Percentiles rank a stretch among this genome's conserved stretches.
Evolutionary conservation across 2,888 invertebrate species (phyloP).

Genomic region (Lordiphosa andalusiaca): DNA sequence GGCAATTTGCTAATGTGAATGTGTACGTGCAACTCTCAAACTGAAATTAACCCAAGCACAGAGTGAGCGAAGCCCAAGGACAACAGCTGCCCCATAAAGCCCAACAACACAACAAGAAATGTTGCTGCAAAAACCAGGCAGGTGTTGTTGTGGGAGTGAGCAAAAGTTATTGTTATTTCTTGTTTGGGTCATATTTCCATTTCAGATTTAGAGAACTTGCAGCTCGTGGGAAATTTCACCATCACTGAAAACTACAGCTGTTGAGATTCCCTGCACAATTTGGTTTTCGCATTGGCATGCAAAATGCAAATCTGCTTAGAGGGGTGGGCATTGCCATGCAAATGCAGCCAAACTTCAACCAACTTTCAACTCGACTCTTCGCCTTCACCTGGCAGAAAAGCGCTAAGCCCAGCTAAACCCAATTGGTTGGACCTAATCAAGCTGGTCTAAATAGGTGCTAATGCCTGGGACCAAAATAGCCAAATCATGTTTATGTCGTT

Average conservation of each 20-base stretch:
- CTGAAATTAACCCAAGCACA: slow-evolving; percentile 50
- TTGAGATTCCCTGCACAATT: slow-evolving; percentile 16
- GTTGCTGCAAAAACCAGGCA: not conserved
- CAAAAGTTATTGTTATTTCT: slow-evolving; percentile 50
- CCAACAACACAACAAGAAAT: no score
- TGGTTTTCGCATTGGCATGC: slow-evolving; percentile 25
- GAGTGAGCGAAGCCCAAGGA: not conserved
- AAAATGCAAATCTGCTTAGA: slow-evolving; percentile 56
- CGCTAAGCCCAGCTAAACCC: slow-evolving; percentile 11
- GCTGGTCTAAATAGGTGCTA: slow-evolving; percentile 51
- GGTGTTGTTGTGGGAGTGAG: slow-evolving; percentile 41
- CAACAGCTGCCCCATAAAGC: no score
- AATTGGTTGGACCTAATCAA: slow-evolving; percentile 29
- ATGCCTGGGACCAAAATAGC: slow-evolving; percentile 39
- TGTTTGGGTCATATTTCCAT: slow-evolving; percentile 56
- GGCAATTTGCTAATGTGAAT: slow-evolving; percentile 65
- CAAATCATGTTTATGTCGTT: slow-evolving; percentile 33
- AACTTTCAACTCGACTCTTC: slow-evolving; percentile 6
- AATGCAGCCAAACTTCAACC: slow-evolving; percentile 39
- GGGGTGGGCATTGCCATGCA: slow-evolving; percentile 41
- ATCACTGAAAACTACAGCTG: slow-evolving; percentile 39
- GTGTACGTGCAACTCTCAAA: slow-evolving; percentile 48
- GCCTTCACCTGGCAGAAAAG: slow-evolving; percentile 17
- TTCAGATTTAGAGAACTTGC: slow-evolving; percentile 22
- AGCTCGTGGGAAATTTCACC: slow-evolving; percentile 33